phyloP scores from a whole-genome alignment of 2,113 vertebrate species.

The Elephas maximus region DNA sequence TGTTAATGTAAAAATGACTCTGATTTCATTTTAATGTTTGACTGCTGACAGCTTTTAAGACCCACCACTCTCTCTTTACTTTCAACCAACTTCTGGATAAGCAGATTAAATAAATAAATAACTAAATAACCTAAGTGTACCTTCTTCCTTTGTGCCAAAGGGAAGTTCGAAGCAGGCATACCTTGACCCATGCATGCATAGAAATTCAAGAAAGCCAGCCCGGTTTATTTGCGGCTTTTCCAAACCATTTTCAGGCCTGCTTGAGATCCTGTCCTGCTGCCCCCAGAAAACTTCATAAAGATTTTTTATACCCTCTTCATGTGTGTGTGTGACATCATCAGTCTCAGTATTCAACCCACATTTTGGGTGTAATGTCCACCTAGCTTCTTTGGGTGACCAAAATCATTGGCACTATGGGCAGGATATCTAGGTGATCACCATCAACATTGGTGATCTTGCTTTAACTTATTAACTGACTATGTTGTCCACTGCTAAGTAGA shows the following conservation, averaged over 20 bases:
- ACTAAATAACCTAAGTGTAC: background rate
- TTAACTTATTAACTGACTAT: background rate
- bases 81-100: background rate
- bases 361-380: background rate
- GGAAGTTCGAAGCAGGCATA: background rate
- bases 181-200: background rate
- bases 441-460: background rate
- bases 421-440: background rate
- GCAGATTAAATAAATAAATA: too few relatives aligned
- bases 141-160: background rate
- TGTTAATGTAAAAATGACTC: background rate
- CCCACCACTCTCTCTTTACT: background rate
- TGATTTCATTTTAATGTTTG: background rate
- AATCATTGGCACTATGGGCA: background rate
- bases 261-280: background rate
- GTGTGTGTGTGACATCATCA: background rate
- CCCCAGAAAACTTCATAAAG: background rate
- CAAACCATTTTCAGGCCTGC: background rate
- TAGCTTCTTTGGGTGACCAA: background rate
- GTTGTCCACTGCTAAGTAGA: too few relatives aligned
- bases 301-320: background rate
- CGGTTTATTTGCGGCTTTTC: background rate
- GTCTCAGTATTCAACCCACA: background rate
- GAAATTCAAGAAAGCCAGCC: background rate
- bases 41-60: background rate